These are phyloP conservation scores for Psammodynastes pulverulentus DNA, from an alignment of 2,113 vertebrate genomes.

Conservation along the genomic window DNA sequence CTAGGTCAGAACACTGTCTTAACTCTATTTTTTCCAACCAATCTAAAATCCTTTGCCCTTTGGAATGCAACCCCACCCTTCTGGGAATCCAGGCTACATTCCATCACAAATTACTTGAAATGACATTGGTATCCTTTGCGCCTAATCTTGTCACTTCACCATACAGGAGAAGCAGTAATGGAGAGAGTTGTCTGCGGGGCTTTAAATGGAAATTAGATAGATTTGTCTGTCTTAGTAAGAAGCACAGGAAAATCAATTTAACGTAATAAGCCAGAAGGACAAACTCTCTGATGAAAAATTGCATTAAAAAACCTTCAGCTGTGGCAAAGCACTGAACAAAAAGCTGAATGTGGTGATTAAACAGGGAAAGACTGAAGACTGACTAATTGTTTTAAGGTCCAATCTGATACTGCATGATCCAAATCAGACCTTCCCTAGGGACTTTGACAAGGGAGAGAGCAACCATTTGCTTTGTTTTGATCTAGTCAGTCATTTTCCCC, in stretches of 20 bases:
- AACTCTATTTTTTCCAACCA: neutral
- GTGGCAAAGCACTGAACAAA: neutral
- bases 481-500: neutral
- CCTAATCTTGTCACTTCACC: neutral
- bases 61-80: neutral
- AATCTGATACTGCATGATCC: neutral
- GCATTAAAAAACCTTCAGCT: neutral
- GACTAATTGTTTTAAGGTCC: neutral
- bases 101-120: neutral
- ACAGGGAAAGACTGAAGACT: neutral
- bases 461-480: neutral
- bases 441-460: neutral
- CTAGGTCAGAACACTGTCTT: no score
- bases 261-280: neutral
- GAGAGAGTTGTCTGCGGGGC: neutral
- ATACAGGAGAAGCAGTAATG: neutral
- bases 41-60: neutral
- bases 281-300: neutral
- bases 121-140: neutral
- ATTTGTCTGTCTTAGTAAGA: neutral
- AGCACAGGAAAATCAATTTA: neutral
- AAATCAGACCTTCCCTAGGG: neutral
- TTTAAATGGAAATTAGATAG: neutral
- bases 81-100: neutral
- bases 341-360: neutral